These are phyloP conservation scores for Saxidomus purpurata DNA, from an alignment of 1,140 invertebrate genomes.

Conservation along the genomic window DNA sequence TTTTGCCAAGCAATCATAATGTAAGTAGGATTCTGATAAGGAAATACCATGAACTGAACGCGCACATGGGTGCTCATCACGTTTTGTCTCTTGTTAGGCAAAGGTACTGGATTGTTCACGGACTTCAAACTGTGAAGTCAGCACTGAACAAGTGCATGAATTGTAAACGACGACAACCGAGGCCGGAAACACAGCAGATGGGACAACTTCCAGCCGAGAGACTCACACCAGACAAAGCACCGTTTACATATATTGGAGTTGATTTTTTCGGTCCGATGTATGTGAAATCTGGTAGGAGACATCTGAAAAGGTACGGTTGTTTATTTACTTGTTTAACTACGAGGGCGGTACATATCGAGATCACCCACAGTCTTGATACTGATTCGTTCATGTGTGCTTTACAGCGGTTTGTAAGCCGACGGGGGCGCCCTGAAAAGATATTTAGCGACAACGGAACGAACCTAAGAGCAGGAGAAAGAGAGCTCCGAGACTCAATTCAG, in stretches of 20 bases:
- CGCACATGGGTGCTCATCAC: slow-evolving; percentile 26
- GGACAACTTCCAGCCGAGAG: slow-evolving; percentile 42
- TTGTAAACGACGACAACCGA: background rate
- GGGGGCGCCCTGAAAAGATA: background rate
- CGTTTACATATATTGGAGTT: slow-evolving; percentile 55
- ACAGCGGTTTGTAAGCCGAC: background rate
- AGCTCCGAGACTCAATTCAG: slow-evolving; percentile 49
- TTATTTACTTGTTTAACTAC: slow-evolving; percentile 64
- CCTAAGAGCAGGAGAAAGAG: slow-evolving; percentile 66
- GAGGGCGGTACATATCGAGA: slow-evolving; percentile 65
- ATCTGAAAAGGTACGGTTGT: slow-evolving; percentile 61
- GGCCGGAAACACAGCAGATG: slow-evolving; percentile 24
- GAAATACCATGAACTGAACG: slow-evolving; percentile 20
- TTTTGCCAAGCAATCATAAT: slow-evolving; percentile 33
- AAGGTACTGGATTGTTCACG: slow-evolving; percentile 59
- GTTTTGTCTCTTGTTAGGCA: slow-evolving; percentile 27
- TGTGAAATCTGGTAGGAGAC: slow-evolving; percentile 46
- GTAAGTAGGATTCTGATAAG: slow-evolving; percentile 8
- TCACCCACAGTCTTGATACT: slow-evolving; percentile 37
- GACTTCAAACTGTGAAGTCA: no score
- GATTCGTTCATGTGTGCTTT: slow-evolving; percentile 31
- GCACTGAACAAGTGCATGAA: background rate
- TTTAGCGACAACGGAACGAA: slow-evolving; percentile 21
- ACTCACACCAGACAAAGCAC: slow-evolving; percentile 30
- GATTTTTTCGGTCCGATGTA: slow-evolving; percentile 63